Conservation (phyloP, 2,888 invertebrate species). For the Drosophila yooni region DNA sequence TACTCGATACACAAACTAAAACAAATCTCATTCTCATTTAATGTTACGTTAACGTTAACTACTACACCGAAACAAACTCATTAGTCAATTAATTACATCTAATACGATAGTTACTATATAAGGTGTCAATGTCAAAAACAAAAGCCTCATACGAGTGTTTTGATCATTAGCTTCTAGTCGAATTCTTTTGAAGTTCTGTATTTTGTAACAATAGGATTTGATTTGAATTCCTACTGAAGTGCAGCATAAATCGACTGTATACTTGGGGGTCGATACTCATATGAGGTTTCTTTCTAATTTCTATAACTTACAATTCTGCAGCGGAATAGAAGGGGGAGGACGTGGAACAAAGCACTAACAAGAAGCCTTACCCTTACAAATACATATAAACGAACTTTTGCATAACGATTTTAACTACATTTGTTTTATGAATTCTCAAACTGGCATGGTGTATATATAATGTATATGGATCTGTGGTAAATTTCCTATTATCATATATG, state of each 20-base stretch:
- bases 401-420: constrained; percentile 70
- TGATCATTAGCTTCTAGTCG: background rate
- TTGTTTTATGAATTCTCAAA: constrained; percentile 27
- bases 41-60: constrained; percentile 37
- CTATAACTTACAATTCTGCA: constrained; percentile 21
- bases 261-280: background rate
- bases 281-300: constrained; percentile 6
- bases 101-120: constrained; percentile 27
- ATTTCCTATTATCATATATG: background rate
- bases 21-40: constrained; percentile 7
- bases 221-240: background rate
- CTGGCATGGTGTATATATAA: constrained; percentile 24
- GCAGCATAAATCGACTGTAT: background rate
- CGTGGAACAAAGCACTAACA: constrained; percentile 50
- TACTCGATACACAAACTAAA: constrained; percentile 27
- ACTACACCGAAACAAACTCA: constrained; percentile 52
- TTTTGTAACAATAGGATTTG: background rate
- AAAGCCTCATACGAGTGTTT: background rate
- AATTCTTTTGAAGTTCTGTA: background rate
- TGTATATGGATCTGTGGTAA: constrained; percentile 24
- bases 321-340: constrained; percentile 5
- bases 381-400: constrained; percentile 69
- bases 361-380: constrained; percentile 57
- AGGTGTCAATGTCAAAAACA: constrained; percentile 29
- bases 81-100: constrained; percentile 49